A percentile compares a stretch with the other conserved stretches of the same genome.
These are phyloP conservation scores for Eretmochelys imbricata DNA, from an alignment of 2,113 vertebrate genomes.

Conservation along the genomic window DNA sequence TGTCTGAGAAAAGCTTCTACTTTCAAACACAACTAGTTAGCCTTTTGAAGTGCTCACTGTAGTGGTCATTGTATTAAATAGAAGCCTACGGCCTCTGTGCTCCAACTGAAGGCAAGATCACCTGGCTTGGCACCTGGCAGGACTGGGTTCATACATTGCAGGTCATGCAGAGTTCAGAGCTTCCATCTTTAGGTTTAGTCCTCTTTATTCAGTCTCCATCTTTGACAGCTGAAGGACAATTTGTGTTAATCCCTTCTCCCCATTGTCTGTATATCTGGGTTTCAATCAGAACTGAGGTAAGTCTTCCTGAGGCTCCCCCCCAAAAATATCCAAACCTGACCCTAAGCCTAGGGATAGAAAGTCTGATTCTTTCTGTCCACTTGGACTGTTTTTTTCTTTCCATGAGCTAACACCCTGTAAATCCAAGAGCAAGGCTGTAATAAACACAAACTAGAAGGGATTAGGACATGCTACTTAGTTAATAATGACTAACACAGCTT, in stretches of 20 bases:
- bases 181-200: neutral
- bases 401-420: conserved; percentile 70
- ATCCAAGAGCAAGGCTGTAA: conserved; percentile 75
- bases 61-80: neutral
- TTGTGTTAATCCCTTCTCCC: neutral
- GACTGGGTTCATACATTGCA: neutral
- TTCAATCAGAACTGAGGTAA: conserved; percentile 13
- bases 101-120: neutral
- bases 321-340: conserved; percentile 68
- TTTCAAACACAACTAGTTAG: neutral
- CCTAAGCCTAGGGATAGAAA: conserved; percentile 72
- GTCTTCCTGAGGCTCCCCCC: conserved; percentile 28
- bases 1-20: neutral
- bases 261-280: neutral
- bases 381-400: conserved; percentile 71
- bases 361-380: conserved; percentile 68
- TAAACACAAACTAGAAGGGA: conserved; percentile 80
- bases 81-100: neutral
- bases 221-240: neutral
- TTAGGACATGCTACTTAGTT: conserved; percentile 76
- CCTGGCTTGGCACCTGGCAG: neutral
- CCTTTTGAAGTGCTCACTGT: neutral
- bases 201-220: neutral
- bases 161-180: fast-evolving
- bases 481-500: conserved; percentile 76